Evolutionary conservation across 2,888 invertebrate species (phyloP).

Genomic region (Drosophila niveifrons): DNA sequence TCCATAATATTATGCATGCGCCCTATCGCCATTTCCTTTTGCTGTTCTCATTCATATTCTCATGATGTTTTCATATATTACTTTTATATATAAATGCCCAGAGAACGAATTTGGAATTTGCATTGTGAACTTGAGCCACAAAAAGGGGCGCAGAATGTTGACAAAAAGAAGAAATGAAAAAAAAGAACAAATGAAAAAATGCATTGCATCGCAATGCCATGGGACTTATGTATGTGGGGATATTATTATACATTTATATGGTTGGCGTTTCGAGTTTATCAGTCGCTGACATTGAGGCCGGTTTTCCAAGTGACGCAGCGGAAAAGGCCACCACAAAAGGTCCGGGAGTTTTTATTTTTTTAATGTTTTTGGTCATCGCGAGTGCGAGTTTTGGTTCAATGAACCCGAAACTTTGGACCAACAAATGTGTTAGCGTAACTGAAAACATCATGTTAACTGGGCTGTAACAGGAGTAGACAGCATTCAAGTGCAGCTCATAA

Average conservation of each 20-base stretch:
- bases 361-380: conserved; percentile 70
- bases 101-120: conserved; percentile 33
- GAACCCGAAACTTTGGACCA: conserved; percentile 54
- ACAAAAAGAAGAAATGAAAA: conserved; percentile 25
- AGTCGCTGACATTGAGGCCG: conserved; percentile 42
- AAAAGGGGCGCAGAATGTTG: conserved; percentile 45
- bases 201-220: conserved; percentile 39
- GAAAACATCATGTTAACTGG: conserved; percentile 54
- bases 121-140: conserved; percentile 52
- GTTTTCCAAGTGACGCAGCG: conserved; percentile 68
- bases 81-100: conserved; percentile 10
- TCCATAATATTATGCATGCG: conserved; percentile 46
- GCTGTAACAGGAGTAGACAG: conserved; percentile 31
- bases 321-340: conserved; percentile 46
- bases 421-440: conserved; percentile 43
- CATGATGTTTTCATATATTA: conserved; percentile 10
- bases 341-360: conserved; percentile 21
- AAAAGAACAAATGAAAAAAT: conserved; percentile 13
- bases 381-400: conserved; percentile 51
- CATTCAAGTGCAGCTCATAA: conserved; percentile 42
- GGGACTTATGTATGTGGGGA: conserved; percentile 14
- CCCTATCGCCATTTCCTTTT: conserved; percentile 42
- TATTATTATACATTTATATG: conserved; percentile 29
- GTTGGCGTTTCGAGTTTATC: conserved; percentile 32
- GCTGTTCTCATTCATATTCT: conserved; percentile 18